Percentiles rank a stretch among this genome's conserved stretches.
These are phyloP conservation scores for Albula goreensis DNA, from an alignment of 2,113 vertebrate species.

Conservation along the genomic window DNA sequence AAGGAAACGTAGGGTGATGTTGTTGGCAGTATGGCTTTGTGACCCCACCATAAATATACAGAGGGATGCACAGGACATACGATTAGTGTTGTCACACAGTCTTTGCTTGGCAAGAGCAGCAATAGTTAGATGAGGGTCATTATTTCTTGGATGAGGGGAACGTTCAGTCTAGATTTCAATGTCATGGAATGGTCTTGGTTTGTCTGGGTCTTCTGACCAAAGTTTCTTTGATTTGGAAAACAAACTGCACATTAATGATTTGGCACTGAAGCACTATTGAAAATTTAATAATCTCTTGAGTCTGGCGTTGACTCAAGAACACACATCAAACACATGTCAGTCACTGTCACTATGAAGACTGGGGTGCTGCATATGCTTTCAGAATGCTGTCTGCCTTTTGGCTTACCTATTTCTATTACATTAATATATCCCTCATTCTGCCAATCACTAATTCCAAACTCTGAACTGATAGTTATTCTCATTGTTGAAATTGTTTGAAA, in stretches of 20 bases:
- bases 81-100: neutral
- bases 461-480: neutral
- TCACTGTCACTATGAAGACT: neutral
- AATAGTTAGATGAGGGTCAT: neutral
- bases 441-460: neutral
- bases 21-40: neutral
- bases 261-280: conserved; percentile 33
- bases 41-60: neutral
- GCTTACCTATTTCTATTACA: neutral
- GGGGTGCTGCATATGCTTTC: neutral
- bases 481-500: neutral
- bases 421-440: neutral
- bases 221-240: neutral
- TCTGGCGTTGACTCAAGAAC: neutral
- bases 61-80: neutral
- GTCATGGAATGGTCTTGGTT: neutral
- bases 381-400: neutral
- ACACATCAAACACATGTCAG: neutral
- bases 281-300: neutral
- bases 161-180: neutral
- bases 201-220: too few species aligned
- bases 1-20: neutral
- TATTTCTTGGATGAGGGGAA: neutral
- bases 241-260: conserved; percentile 17
- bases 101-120: neutral